Evolutionary conservation across 2,797 vertebrate species (phyloP), one percentile per base, ranked within the genome.

Genomic region (Glyptemys insculpta): DNA sequence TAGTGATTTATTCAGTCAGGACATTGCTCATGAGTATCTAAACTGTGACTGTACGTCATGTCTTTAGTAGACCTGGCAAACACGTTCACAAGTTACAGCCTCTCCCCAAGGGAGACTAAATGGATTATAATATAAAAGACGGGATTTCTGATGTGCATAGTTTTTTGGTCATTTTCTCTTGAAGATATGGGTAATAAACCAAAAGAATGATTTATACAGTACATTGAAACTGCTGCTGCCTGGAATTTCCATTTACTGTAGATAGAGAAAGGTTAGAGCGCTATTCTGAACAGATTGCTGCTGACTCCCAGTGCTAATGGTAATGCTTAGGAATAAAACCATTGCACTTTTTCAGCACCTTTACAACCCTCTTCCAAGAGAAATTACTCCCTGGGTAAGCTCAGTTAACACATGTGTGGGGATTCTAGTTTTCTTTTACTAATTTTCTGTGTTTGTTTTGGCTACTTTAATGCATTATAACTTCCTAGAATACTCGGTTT

Each of bases 61-160:
- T 72, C 29, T 85, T 92, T 50, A 91, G 57, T 31, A 54, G 12
- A 50, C 9, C 86, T 94, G 16, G n/a, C 37, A 76, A 92, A 93
- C 86, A 85, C 1, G 34, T 88, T 90, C 86, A 87, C 9, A 44
- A 19, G 16, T 84, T 53, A 14, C 27, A 85, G 44, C 57, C 76
- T 83, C 83, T 91, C 41, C 79, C 81, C 31, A n/a, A 44, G n/a
- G 87, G n/a, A 53, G 5, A 53, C 44, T 9, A 78, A 83, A 27
- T 50, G 41, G 79, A 87, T 95, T 91, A 74, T 78, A 82, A 91
- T 44, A 86, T 65, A 87, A 91, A 93, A 88, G 11, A 84, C 83
- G 8, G 41, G 47, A 87, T 81, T 91, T 92, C 15, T 79, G 52
- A 57, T 89, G 89, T 83, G 62, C 86, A 62, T 78, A 81, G 82